phyloP scores from a whole-genome alignment of 2,888 invertebrate species.

The Drosophila sordidapex region DNA sequence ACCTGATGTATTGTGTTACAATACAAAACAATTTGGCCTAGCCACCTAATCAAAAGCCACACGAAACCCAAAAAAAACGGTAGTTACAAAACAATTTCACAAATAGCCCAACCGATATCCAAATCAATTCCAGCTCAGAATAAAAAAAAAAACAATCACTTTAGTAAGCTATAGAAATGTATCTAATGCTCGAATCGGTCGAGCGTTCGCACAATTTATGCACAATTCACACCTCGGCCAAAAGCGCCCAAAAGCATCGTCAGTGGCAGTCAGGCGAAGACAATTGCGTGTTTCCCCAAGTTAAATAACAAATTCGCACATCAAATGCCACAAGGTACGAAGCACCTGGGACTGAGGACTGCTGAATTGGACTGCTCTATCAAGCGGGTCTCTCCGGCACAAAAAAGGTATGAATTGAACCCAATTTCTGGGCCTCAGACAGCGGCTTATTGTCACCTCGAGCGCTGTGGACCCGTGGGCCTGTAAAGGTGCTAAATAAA shows the following conservation, averaged over 20 bases:
- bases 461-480: conserved; percentile 66
- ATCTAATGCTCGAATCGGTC: conserved; percentile 41
- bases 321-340: conserved; percentile 79
- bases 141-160: conserved; percentile 44
- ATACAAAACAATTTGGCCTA: not conserved
- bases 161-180: conserved; percentile 51
- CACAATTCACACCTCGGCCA: conserved; percentile 57
- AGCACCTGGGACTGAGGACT: conserved; percentile 14
- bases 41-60: conserved; percentile 23
- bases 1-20: conserved; percentile 41
- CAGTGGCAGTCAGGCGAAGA: conserved; percentile 48
- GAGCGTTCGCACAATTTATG: conserved; percentile 56
- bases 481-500: conserved; percentile 81
- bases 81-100: conserved; percentile 57
- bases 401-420: conserved; percentile 80
- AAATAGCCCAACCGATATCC: conserved; percentile 42
- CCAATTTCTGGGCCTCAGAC: conserved; percentile 74
- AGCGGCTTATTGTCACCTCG: conserved; percentile 83
- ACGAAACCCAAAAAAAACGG: conserved; percentile 46
- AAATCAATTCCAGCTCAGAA: conserved; percentile 52
- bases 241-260: conserved; percentile 23
- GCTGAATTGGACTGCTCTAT: conserved; percentile 57
- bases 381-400: conserved; percentile 55
- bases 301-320: conserved; percentile 84
- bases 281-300: conserved; percentile 81